These are phyloP conservation scores for Plectropomus leopardus DNA, from an alignment of 2,113 vertebrate genomes.

Conservation along the genomic window DNA sequence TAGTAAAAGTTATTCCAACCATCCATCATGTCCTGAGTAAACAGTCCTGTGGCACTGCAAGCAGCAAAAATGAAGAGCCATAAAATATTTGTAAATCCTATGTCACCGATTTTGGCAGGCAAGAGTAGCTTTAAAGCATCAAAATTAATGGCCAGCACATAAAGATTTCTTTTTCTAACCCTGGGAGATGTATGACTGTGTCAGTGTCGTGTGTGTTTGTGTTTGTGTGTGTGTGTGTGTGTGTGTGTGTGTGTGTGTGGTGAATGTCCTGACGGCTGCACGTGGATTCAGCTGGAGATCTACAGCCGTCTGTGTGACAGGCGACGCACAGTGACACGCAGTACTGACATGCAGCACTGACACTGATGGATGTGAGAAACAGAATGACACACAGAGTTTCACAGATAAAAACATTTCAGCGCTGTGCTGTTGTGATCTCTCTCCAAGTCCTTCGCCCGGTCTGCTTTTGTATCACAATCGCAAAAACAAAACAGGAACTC, in stretches of 20 bases:
- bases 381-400: conserved; percentile 17
- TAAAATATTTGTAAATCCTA: not conserved
- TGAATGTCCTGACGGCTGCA: not conserved
- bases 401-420: conserved; percentile 1
- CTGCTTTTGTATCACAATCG: not conserved
- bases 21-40: conserved; percentile 14
- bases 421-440: conserved; percentile 1
- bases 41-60: not conserved
- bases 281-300: conserved; percentile 13
- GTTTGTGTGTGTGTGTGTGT: not conserved
- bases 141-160: not conserved
- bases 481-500: conserved; percentile 16
- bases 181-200: not conserved
- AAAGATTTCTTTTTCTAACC: not conserved
- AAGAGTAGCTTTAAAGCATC: not conserved
- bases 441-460: not conserved
- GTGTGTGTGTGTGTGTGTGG: not conserved
- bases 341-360: conserved; percentile 25
- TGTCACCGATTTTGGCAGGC: not conserved
- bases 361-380: conserved; percentile 31
- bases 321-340: conserved; percentile 16
- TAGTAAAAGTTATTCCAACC: not conserved
- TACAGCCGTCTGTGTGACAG: conserved; percentile 23
- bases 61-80: not conserved
- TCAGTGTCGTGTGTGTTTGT: too few species aligned